Percentiles rank a stretch among this genome's conserved stretches.
Evolutionary conservation across 2,888 invertebrate genomes (phyloP).

Genomic region (Eilema depressum): DNA sequence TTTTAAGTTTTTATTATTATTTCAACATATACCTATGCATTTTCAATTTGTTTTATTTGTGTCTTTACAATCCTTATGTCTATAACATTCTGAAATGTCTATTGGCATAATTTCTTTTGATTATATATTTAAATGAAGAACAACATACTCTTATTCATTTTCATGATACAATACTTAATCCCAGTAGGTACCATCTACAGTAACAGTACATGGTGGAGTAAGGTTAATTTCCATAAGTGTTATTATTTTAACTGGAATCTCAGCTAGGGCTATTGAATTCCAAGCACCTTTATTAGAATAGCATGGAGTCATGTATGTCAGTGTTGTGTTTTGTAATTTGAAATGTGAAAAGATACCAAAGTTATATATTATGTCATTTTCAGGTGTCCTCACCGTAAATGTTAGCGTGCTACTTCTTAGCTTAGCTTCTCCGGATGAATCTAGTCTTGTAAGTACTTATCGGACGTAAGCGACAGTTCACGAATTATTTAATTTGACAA

Average conservation of each 20-base stretch:
- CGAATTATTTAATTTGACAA: background rate
- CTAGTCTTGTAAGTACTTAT: slow-evolving; percentile 94
- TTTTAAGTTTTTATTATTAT: slow-evolving; percentile 51
- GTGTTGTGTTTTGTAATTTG: slow-evolving; percentile 54
- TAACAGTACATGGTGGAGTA: background rate
- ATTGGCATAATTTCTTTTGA: no score
- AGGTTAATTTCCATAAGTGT: background rate
- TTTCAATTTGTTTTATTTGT: slow-evolving; percentile 26
- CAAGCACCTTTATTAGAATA: slow-evolving; percentile 55
- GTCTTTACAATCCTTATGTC: slow-evolving; percentile 34
- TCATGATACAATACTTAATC: background rate
- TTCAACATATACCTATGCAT: slow-evolving; percentile 36
- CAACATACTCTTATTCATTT: background rate
- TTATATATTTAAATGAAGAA: background rate
- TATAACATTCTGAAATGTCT: slow-evolving; percentile 19
- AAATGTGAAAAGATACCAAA: slow-evolving; percentile 21
- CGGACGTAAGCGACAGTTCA: slow-evolving; percentile 18
- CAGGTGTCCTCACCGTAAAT: slow-evolving; percentile 97
- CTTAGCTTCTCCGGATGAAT: slow-evolving; percentile 98
- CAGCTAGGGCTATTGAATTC: slow-evolving; percentile 35
- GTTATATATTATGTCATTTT: slow-evolving; percentile 67
- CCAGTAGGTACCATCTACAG: background rate
- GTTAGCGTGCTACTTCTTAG: slow-evolving; percentile 97
- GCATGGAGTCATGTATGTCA: slow-evolving; percentile 56
- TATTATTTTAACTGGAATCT: slow-evolving; percentile 1